These are phyloP conservation scores for Spinus pinus DNA, from an alignment of 2,797 vertebrate species.

Conservation along the genomic window DNA sequence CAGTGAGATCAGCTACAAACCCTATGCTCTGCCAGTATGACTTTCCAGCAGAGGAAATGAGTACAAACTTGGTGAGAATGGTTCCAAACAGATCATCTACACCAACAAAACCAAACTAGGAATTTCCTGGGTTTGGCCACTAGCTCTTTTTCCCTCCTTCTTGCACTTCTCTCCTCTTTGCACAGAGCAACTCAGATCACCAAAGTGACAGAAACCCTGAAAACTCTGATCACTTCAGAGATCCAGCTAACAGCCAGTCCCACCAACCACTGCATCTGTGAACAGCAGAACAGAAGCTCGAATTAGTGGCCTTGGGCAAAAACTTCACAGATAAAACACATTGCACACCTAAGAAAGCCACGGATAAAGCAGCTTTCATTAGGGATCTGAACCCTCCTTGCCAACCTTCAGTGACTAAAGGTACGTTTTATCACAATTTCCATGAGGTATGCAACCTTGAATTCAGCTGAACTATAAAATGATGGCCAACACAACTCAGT, in stretches of 20 bases:
- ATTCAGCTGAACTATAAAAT: background rate
- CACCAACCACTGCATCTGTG: background rate
- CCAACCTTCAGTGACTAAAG: background rate
- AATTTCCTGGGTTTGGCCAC: background rate
- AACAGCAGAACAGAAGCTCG: background rate
- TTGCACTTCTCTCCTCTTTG: background rate
- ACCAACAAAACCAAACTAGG: background rate
- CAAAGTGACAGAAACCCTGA: background rate
- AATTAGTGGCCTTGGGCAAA: background rate
- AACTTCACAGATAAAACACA: background rate
- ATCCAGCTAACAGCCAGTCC: background rate
- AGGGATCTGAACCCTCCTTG: background rate
- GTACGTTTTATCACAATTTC: background rate
- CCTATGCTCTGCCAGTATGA: background rate
- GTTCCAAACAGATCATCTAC: background rate
- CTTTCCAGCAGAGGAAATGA: background rate
- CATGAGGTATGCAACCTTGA: background rate
- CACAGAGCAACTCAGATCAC: background rate
- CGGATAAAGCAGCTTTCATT: background rate
- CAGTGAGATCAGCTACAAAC: background rate
- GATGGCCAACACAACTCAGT: background rate
- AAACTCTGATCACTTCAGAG: background rate
- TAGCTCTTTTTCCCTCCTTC: background rate
- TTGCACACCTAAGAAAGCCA: background rate
- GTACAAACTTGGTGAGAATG: background rate